Evolutionary conservation across 2,888 invertebrate species (phyloP).

Genomic region (Nemoura dubitans): DNA sequence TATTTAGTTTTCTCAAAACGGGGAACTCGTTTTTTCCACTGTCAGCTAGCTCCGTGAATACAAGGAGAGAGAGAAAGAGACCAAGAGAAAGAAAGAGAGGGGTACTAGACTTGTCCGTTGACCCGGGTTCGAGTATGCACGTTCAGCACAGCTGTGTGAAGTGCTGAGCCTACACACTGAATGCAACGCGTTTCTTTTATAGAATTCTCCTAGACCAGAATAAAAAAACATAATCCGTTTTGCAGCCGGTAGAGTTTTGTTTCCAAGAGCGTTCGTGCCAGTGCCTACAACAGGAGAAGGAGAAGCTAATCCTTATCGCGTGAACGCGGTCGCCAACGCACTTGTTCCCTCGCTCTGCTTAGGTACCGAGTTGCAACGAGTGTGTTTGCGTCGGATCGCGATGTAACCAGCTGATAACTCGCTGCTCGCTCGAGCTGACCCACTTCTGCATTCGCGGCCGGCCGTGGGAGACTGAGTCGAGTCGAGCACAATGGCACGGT

Average conservation of each 20-base stretch:
- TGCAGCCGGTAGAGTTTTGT: too few relatives aligned
- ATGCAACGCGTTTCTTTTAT: not conserved
- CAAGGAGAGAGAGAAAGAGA: not conserved
- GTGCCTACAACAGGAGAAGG: too few relatives aligned
- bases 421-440: not conserved
- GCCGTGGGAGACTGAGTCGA: not conserved
- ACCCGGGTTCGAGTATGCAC: not conserved
- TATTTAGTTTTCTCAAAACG: not conserved
- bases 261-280: too few relatives aligned
- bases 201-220: too few relatives aligned
- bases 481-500: not conserved
- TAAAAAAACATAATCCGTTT: too few relatives aligned
- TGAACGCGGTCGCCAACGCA: too few relatives aligned
- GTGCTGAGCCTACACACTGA: not conserved
- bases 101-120: not conserved
- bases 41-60: not conserved
- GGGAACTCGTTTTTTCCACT: not conserved
- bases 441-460: not conserved
- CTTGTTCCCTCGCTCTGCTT: too few relatives aligned
- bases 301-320: too few relatives aligned
- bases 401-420: too few relatives aligned
- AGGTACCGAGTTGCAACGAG: too few relatives aligned
- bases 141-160: conserved; percentile 7
- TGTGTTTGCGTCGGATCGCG: too few relatives aligned
- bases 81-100: not conserved